Evolutionary conservation across 2,113 vertebrate genomes (phyloP).

Genomic region (Nycticryphes semicollaris): DNA sequence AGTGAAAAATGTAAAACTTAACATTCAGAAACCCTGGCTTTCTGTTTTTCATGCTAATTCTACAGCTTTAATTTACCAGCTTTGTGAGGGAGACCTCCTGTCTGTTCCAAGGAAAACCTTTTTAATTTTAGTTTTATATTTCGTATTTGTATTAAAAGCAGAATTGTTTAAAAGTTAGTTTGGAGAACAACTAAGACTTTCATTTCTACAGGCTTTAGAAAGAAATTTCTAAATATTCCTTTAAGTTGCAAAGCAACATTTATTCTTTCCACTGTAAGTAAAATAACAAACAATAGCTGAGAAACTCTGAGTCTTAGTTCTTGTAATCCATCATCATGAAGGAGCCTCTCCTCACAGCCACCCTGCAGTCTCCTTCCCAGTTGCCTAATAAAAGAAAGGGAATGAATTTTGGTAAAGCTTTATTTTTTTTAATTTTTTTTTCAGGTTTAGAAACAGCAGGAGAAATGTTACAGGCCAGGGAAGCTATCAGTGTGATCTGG

Average conservation of each 20-base stretch:
- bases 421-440: background rate
- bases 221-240: background rate
- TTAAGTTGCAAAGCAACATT: background rate
- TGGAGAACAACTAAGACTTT: background rate
- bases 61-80: background rate
- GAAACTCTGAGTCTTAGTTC: background rate
- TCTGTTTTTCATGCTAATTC: slow-evolving; percentile 22
- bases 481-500: background rate
- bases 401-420: background rate
- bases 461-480: background rate
- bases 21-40: slow-evolving; percentile 42
- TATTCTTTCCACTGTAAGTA: background rate
- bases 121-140: background rate
- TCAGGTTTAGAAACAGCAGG: background rate
- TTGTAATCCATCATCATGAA: background rate
- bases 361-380: background rate
- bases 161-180: background rate
- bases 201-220: background rate
- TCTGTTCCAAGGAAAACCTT: background rate
- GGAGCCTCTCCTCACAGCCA: background rate
- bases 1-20: background rate
- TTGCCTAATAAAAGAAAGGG: background rate
- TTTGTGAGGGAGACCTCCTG: background rate
- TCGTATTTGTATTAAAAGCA: background rate
- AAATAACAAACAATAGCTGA: background rate